Base-by-base conservation (phyloP, 2,888 invertebrate species). In the Cerastis rubricosa region DNA sequence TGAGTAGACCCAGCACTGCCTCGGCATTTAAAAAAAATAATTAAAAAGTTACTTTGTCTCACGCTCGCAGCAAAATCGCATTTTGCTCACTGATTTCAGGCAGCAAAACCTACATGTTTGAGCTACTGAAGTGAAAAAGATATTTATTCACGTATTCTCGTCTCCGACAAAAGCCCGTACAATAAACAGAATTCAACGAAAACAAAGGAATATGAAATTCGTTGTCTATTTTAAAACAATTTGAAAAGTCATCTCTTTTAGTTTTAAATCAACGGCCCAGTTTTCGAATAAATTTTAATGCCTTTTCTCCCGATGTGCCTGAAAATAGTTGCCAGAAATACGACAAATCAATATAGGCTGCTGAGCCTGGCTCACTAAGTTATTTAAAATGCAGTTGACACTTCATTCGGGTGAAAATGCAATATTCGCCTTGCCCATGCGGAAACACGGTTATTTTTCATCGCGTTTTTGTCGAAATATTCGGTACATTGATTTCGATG, bases 321-420 rank as follows among this genome's bases (percentile, higher is more conserved):
- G 35, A 79, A 88, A 85, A 81, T 78, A 83, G 84, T 82, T 40
- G 75, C 86, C 88, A 77, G 75, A 91, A 94, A 94, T 94, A 94
- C 90, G 90, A 90, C 90, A 92, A 94, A 95, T 94, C 94, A 94
- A 95, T 94, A 93, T 88, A 79, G 88, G 85, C 88, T 88, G 85
- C 87, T 87, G 88, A 89, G 87, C 88, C 87, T 90, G 88, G 89
- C 89, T 89, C 89, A 90, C 95, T 95, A 94, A 95, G 94, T 95
- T 96, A 95, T 96, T 96, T 96, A 96, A 95, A 95, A 96, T 95
- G 94, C 95, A 95, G 94, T 95, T 95, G 95, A 94, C 95, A 95
- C 94, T 92, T 95, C 95, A 95, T 94, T 92, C 93, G 89, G 92
- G 93, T 89, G 94, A 92, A 95, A 95, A 96, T 95, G 94, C 94